phyloP scores from a whole-genome alignment of 2,797 vertebrate genomes.

The Streptopelia turtur region DNA sequence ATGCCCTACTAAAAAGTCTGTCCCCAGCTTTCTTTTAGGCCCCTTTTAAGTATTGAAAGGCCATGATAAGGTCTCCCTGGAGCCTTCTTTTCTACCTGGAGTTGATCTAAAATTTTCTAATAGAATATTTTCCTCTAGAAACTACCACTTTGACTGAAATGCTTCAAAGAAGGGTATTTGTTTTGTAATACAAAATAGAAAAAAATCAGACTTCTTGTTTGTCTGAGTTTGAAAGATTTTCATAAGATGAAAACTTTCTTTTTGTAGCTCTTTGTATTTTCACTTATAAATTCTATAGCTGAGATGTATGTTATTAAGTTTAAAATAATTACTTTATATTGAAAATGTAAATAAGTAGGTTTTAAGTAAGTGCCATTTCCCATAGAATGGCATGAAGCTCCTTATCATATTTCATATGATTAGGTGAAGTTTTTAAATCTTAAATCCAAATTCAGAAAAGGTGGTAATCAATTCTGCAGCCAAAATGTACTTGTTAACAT shows the following conservation, averaged over 20 bases:
- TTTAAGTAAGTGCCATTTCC: not conserved
- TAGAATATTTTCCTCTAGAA: not conserved
- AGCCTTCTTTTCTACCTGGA: not conserved
- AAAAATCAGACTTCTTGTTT: not conserved
- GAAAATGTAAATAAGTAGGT: not conserved
- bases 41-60: too few species aligned
- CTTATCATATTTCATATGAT: not conserved
- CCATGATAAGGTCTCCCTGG: too few species aligned
- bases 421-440: not conserved
- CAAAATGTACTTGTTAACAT: not conserved
- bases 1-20: too few species aligned
- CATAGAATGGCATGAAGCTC: not conserved
- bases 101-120: not conserved
- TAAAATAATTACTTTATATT: not conserved
- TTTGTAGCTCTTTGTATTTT: not conserved
- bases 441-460: not conserved
- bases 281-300: not conserved
- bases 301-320: not conserved
- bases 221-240: not conserved
- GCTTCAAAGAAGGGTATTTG: rapidly evolving
- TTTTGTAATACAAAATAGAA: not conserved
- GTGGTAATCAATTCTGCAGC: not conserved
- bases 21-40: too few species aligned
- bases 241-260: not conserved
- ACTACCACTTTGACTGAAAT: not conserved